A percentile compares a stretch with the other conserved stretches of the same genome.
These are phyloP conservation scores for Anguilla japonica DNA, from an alignment of 2,113 vertebrate genomes.

Conservation along the genomic window DNA sequence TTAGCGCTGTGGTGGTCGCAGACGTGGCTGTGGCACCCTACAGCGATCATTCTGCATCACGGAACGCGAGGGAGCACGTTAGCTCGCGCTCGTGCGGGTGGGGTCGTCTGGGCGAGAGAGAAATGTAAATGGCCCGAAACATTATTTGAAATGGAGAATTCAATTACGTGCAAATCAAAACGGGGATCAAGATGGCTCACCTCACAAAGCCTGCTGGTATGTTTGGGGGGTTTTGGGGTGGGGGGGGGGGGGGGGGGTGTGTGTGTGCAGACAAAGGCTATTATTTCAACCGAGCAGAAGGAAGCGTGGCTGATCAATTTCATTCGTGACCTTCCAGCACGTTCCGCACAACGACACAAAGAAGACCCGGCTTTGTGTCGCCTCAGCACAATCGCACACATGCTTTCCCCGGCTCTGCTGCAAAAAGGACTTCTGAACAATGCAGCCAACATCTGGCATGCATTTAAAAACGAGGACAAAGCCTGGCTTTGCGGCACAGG, in stretches of 20 bases:
- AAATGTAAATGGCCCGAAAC: constrained; percentile 6
- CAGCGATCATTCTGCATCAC: background rate
- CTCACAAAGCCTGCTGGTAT: background rate
- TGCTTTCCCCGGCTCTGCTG: background rate
- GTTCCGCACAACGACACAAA: background rate
- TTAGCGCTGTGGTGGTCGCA: background rate
- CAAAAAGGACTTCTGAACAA: background rate
- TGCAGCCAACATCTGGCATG: background rate
- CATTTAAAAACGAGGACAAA: background rate
- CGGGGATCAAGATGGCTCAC: background rate
- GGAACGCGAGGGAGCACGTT: background rate
- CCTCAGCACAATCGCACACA: background rate
- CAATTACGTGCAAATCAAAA: constrained; percentile 1
- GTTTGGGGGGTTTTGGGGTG: background rate
- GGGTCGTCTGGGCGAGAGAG: background rate
- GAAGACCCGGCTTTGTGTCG: background rate
- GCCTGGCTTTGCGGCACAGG: background rate
- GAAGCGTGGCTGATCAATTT: constrained; percentile 15
- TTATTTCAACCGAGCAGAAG: background rate
- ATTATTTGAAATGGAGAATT: constrained; percentile 18
- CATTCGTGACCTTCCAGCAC: background rate
- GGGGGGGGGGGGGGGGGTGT: background rate
- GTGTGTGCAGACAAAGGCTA: background rate
- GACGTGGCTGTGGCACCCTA: background rate
- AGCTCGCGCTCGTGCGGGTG: background rate